These are phyloP conservation scores for Heliconius melpomene DNA, from an alignment of 1,140 invertebrate species.

Conservation along the genomic window DNA sequence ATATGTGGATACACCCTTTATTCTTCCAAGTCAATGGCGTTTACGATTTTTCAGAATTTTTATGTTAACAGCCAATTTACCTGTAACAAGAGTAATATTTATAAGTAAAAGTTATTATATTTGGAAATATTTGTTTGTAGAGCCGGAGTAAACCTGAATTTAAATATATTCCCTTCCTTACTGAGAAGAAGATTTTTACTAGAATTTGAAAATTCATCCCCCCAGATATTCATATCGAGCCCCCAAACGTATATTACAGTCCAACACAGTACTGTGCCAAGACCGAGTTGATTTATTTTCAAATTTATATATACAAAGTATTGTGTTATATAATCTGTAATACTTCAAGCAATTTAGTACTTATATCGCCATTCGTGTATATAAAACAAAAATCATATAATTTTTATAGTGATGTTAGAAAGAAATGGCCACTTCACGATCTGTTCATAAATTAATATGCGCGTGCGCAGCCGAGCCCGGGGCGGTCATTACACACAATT, in stretches of 20 bases:
- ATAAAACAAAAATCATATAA: conserved; percentile 22
- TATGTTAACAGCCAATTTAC: background rate
- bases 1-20: too few relatives aligned
- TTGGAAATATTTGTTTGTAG: background rate
- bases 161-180: too few relatives aligned
- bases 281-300: too few relatives aligned
- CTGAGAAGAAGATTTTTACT: too few relatives aligned
- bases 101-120: background rate
- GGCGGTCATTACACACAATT: conserved; percentile 36
- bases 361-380: conserved; percentile 8
- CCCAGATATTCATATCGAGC: too few relatives aligned
- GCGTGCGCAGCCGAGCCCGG: conserved; percentile 32
- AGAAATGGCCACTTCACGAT: conserved; percentile 44
- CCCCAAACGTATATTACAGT: too few relatives aligned
- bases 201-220: too few relatives aligned
- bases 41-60: background rate
- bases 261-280: too few relatives aligned
- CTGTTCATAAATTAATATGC: conserved; percentile 33
- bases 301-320: too few relatives aligned
- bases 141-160: too few relatives aligned
- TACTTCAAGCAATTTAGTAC: background rate
- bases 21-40: background rate
- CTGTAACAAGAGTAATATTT: conserved; percentile 18
- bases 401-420: conserved; percentile 24
- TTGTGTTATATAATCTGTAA: too few relatives aligned